phyloP scores from a whole-genome alignment of 2,888 invertebrate genomes.

The Eulithis prunata region DNA sequence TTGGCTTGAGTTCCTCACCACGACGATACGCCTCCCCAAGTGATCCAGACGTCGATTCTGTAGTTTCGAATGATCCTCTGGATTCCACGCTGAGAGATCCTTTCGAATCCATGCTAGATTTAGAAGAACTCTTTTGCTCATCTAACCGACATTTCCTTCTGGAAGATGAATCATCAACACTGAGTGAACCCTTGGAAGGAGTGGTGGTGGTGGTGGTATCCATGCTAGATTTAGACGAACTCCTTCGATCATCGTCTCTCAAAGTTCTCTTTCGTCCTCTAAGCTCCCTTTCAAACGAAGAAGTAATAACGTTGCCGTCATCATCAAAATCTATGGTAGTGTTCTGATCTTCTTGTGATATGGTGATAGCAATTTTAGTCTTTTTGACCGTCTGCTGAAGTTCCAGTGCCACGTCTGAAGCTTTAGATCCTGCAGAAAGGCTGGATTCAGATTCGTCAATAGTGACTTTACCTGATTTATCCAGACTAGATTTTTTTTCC shows the following conservation, averaged over 20 bases:
- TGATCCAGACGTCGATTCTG: constrained; percentile 90
- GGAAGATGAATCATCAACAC: constrained; percentile 81
- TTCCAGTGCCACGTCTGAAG: constrained; percentile 75
- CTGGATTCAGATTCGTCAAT: constrained; percentile 86
- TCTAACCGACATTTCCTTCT: constrained; percentile 73
- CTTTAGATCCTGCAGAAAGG: constrained; percentile 82
- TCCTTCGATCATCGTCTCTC: constrained; percentile 78
- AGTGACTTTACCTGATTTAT: constrained; percentile 75
- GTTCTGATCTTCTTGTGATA: constrained; percentile 82
- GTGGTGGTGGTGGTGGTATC: constrained; percentile 80
- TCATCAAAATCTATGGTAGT: constrained; percentile 82
- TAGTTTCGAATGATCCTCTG: constrained; percentile 88
- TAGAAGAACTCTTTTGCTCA: constrained; percentile 84
- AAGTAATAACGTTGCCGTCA: constrained; percentile 78
- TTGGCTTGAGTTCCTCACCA: constrained; percentile 90
- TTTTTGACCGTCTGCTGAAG: constrained; percentile 79
- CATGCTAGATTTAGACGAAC: constrained; percentile 86
- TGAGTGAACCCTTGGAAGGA: constrained; percentile 79
- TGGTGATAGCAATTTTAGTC: constrained; percentile 81
- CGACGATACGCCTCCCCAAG: constrained; percentile 88
- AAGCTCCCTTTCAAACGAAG: constrained; percentile 73
- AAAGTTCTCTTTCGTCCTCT: constrained; percentile 71
- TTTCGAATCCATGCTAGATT: constrained; percentile 86
- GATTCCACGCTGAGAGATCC: constrained; percentile 88
- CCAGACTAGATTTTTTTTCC: constrained; percentile 73